Conservation (phyloP, 2,113 vertebrate genomes). For the Rhodinocichla rosea region DNA sequence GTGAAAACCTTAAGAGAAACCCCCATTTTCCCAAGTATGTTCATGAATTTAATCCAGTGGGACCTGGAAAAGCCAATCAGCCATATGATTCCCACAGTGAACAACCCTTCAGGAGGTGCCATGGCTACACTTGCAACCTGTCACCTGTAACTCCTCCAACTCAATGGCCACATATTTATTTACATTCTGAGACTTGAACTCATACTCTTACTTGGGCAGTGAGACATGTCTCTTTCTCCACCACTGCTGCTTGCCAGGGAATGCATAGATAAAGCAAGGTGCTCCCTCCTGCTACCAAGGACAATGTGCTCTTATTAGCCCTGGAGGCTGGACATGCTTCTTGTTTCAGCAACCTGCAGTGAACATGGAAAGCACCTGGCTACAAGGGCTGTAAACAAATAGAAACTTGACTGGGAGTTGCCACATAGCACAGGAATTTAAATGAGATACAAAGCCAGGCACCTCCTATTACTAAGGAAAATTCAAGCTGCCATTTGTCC, state of each 20-base stretch:
- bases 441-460: background rate
- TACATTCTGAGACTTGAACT: background rate
- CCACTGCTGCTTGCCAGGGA: background rate
- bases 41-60: background rate
- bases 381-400: conserved; percentile 37
- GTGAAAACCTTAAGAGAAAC: background rate
- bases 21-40: background rate
- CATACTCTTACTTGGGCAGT: background rate
- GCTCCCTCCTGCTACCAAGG: background rate
- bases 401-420: conserved; percentile 26
- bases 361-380: conserved; percentile 54
- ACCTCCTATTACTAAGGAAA: background rate
- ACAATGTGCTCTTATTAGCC: background rate
- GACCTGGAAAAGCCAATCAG: background rate
- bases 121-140: background rate
- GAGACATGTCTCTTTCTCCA: background rate
- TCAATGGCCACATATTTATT: background rate
- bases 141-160: background rate
- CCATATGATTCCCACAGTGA: background rate
- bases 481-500: background rate
- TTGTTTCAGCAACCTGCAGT: background rate
- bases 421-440: background rate
- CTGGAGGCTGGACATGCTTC: background rate
- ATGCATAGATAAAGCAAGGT: background rate
- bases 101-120: background rate